Conservation (phyloP, 2,888 invertebrate species). For the Latrodectus elegans region DNA sequence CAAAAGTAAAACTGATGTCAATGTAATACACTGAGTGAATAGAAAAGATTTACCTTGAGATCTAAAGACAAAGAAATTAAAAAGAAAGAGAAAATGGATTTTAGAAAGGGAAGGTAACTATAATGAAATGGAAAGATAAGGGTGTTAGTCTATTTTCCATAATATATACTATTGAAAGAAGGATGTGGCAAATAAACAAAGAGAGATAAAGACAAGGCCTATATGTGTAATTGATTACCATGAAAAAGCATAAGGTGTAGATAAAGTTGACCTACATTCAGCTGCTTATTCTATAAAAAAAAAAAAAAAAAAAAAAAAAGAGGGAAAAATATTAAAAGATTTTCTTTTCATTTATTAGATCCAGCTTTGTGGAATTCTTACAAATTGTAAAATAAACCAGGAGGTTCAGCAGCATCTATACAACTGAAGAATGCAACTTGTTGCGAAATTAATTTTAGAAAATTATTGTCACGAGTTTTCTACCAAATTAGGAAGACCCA, state of each 20-base stretch:
- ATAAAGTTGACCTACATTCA: constrained; percentile 16
- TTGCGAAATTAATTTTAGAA: constrained; percentile 20
- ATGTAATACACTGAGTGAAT: constrained; percentile 16
- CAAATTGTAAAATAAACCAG: constrained; percentile 16
- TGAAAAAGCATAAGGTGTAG: constrained; percentile 1
- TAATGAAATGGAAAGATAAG: constrained; percentile 19
- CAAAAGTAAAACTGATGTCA: neutral
- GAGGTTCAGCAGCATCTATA: constrained; percentile 12
- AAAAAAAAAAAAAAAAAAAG: constrained; percentile 42
- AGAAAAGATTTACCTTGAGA: constrained; percentile 6
- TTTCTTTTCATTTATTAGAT: constrained; percentile 5
- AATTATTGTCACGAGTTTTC: neutral
- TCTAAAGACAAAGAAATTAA: constrained; percentile 10
- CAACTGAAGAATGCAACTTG: constrained; percentile 5
- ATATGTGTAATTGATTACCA: constrained; percentile 31
- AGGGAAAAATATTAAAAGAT: constrained; percentile 34
- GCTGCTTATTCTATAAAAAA: constrained; percentile 14
- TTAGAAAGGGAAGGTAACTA: constrained; percentile 3
- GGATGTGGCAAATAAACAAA: neutral
- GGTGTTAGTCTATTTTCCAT: neutral
- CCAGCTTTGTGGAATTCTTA: constrained; percentile 31
- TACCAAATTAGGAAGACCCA: constrained; percentile 3
- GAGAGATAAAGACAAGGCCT: constrained; percentile 6
- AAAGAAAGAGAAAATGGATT: neutral
- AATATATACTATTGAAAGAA: neutral